Conservation (phyloP, 1,140 invertebrate species). For the Papilio dardanus region DNA sequence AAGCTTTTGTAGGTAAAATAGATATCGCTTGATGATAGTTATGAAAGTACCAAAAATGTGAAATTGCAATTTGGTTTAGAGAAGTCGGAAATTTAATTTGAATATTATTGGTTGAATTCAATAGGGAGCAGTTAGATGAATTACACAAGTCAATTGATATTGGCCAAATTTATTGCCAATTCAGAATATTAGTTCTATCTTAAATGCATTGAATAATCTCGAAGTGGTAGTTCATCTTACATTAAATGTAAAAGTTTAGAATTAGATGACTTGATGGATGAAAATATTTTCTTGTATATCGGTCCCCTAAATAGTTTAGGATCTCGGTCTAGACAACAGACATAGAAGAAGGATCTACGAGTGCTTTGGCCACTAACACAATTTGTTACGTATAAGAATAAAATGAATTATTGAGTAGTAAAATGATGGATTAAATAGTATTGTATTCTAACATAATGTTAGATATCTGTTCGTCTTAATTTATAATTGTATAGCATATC, state of each 20-base stretch:
- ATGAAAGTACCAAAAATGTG: not conserved
- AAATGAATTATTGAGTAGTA: not conserved
- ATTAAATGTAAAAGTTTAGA: too few species aligned
- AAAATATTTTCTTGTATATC: not conserved
- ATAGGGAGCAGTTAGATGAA: not conserved
- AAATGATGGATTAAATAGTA: not conserved
- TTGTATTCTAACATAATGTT: not conserved
- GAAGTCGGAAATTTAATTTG: not conserved
- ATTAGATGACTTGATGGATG: too few species aligned
- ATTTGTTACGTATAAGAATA: not conserved
- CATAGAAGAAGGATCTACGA: not conserved
- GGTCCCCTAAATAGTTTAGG: not conserved
- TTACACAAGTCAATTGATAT: constrained; percentile 1
- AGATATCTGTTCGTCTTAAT: too few species aligned
- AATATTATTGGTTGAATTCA: not conserved
- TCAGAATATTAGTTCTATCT: not conserved
- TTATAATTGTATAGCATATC: too few species aligned
- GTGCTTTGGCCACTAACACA: not conserved
- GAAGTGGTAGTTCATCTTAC: not conserved
- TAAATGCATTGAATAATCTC: not conserved
- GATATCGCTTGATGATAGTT: not conserved
- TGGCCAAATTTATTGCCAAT: not conserved
- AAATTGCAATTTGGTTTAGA: constrained; percentile 18
- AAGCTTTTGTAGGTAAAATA: not conserved
- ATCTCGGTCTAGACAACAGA: not conserved